phyloP scores from a whole-genome alignment of 2,113 vertebrate species.

The Oreocharis arfaki region DNA sequence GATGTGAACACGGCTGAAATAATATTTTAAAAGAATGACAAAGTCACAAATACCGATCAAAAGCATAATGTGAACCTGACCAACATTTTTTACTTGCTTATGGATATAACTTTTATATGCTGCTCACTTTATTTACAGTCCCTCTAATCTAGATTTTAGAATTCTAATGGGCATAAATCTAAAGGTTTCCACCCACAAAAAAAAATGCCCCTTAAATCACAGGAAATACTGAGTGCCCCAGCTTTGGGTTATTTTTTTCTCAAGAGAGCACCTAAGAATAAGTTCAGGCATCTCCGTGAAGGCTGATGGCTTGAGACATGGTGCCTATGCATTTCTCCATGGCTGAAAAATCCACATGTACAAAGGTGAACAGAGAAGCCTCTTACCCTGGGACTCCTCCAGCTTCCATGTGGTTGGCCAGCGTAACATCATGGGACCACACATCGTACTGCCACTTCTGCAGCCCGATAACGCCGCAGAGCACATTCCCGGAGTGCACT shows the following conservation, averaged over 20 bases:
- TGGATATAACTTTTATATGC: neutral
- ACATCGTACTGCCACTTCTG: conserved; percentile 99
- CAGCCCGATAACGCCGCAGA: conserved; percentile 95
- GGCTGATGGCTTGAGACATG: neutral
- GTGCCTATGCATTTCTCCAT: neutral
- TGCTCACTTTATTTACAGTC: neutral
- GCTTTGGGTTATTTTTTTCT: neutral
- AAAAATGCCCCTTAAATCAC: neutral
- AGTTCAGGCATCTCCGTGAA: neutral
- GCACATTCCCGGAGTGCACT: conserved; percentile 95
- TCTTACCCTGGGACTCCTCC: conserved; percentile 94
- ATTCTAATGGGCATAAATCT: neutral
- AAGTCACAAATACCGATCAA: neutral
- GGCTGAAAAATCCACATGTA: neutral
- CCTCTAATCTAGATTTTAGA: neutral
- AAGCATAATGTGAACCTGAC: neutral
- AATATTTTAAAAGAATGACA: conserved; percentile 37
- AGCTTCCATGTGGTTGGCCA: conserved; percentile 98
- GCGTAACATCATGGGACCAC: conserved; percentile 96
- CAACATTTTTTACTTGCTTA: neutral
- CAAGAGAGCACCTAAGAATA: neutral
- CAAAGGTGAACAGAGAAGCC: neutral
- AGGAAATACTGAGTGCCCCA: neutral
- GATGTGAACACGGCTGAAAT: conserved; percentile 92
- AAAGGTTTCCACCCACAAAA: neutral